Evolutionary conservation across 2,888 invertebrate species (phyloP).

Genomic region (Andrena marginata): DNA sequence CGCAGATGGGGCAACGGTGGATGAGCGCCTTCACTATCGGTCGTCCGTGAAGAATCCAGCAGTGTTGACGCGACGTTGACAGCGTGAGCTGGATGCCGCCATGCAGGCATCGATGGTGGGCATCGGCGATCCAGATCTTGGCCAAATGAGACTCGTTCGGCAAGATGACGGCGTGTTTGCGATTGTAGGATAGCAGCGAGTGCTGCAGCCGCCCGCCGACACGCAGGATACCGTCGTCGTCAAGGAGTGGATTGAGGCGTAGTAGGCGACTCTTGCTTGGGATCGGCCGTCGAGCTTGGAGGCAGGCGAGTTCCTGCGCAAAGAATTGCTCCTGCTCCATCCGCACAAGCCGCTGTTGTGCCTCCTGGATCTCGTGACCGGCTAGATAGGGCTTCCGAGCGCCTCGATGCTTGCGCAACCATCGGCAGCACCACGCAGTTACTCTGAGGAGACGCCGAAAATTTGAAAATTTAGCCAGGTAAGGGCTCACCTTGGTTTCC

Average conservation of each 20-base stretch:
- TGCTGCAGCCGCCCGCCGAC: not conserved
- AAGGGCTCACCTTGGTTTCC: no score
- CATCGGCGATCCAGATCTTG: fast-evolving
- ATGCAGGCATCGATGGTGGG: not conserved
- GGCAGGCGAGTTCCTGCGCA: no score
- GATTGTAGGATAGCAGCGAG: fast-evolving
- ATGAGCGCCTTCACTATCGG: not conserved
- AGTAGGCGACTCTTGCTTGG: fast-evolving
- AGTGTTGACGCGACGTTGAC: not conserved
- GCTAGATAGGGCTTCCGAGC: no score
- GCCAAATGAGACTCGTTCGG: not conserved
- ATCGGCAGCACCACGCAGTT: no score
- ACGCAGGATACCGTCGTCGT: not conserved
- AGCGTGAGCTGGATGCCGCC: not conserved
- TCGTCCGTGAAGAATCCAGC: not conserved
- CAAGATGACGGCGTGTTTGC: not conserved
- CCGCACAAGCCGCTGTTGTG: fast-evolving
- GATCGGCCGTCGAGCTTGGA: fast-evolving
- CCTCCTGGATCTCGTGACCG: no score
- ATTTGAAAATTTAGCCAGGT: no score
- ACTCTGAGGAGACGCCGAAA: no score
- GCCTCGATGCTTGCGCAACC: no score
- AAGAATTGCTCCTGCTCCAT: no score
- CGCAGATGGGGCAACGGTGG: not conserved
- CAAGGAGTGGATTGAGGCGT: not conserved